These are phyloP conservation scores for Gymnobelideus leadbeateri DNA, from an alignment of 2,113 vertebrate species.

Conservation along the genomic window DNA sequence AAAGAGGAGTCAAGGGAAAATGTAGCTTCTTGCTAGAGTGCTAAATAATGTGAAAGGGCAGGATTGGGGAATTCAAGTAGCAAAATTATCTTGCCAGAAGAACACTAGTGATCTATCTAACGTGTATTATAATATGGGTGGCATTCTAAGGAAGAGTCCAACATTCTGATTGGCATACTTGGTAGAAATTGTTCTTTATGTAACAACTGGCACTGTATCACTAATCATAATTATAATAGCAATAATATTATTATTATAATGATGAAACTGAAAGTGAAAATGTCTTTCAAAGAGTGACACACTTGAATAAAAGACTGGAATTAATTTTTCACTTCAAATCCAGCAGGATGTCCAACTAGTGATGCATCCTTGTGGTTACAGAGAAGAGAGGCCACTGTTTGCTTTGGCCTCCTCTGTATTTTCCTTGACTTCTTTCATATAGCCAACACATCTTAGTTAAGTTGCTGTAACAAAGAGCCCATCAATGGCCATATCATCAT, in stretches of 20 bases:
- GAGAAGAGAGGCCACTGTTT: neutral
- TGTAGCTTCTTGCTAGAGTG: constrained; percentile 12
- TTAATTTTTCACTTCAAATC: neutral
- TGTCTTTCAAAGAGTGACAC: neutral
- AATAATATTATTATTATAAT: neutral
- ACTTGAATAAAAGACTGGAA: neutral
- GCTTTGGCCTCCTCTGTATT: neutral
- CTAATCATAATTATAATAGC: neutral
- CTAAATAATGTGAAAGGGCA: neutral
- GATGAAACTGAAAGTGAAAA: neutral
- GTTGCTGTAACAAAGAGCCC: neutral
- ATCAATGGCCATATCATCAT: neutral
- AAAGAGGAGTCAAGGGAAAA: constrained; percentile 14
- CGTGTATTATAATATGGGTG: neutral
- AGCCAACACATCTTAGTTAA: neutral
- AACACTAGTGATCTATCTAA: fast-evolving
- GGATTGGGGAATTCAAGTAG: neutral
- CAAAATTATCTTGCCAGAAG: constrained; percentile 10
- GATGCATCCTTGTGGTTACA: fast-evolving
- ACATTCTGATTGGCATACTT: neutral
- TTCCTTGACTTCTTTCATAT: neutral
- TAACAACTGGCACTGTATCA: neutral
- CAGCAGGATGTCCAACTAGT: neutral
- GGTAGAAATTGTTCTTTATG: neutral
- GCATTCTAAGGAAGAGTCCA: neutral